Evolutionary conservation across 2,888 invertebrate species (phyloP), one percentile per base, ranked within the genome.

Genomic region (Tipula helvola): DNA sequence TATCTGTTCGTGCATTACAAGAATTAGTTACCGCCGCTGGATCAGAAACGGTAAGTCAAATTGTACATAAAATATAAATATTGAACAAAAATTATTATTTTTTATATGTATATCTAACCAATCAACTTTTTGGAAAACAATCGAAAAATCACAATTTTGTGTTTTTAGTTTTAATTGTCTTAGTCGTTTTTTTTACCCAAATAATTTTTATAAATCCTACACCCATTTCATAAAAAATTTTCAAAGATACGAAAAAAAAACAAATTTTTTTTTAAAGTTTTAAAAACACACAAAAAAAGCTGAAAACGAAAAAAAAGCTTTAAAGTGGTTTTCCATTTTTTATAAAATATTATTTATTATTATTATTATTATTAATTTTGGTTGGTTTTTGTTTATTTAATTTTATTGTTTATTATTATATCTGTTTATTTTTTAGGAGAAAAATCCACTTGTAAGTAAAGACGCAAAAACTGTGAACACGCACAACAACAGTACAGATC

Each of bases 1-100:
- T 99, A 88, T 99, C 99, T 88, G 99, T 99, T 87, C 95, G 99
- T 90, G 99, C 99, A 88, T 93, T 99, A 87, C 99, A 99, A 92
- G 99, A 99, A 92, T 94, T 99, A 92, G 99, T 99, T 88, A 99
- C 99, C 18, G 98, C 98, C 3, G 96, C 98, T 39, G 97, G 97
- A 87, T 96, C 96, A 86, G 97, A 97, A 93, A 96, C 97, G 93
- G 97, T 97, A 95, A 96, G 95, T 93, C 83, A 42, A 85, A 85
- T 42, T n/a, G 16, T 71, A 3, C 1, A 71, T 39, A 39, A 39
- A 39, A 28, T 28, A 28, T 28, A 28, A 28, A 28, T 28, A 28
- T 28, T 71, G 71, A 8, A 28, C 10, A 71, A 8, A 39, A 39
- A 71, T 52, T 28, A 18, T 3, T 28, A 28, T 71, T 71, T 71